Evolutionary conservation across 2,797 vertebrate genomes (phyloP), one percentile per base, ranked within the genome.

Genomic region (Cephalopachus bancanus): DNA sequence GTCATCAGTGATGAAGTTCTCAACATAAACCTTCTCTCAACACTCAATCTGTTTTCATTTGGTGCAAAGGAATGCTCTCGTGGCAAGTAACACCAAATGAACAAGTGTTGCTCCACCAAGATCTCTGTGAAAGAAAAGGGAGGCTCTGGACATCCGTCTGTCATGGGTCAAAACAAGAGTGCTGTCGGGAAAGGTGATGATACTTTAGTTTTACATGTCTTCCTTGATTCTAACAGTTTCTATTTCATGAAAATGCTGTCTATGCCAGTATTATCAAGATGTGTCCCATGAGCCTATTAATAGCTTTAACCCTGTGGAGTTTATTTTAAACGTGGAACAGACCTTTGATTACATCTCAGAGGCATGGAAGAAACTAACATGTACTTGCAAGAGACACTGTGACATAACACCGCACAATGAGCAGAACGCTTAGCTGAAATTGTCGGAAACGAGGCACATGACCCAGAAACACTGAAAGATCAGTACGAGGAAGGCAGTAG

Each of bases 401-500:
- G 65, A 83, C 22, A 28, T 69, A 60, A 55, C 12, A 51, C 30
- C 74, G n/a, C 57, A 62, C 16, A 94, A 3, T 51, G 28, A 94
- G 74, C 49, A 67, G 89, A 28, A 60, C 37, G 95, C 89, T 69
- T 14, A 37, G 97, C 51, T 15, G 49, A 78, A 33, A 72, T 12
- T 11, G 10, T 26, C 89, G 97, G 49, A 33, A 84, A 92, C 75
- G 96, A 90, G 81, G 96, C 98, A 98, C 96, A 97, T 83, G 93
- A 90, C 91, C 87, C 90, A 22, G 80, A 79, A 89, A 87, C 94
- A 96, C 5, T 71, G 78, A 83, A 94, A 53, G 89, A 72, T 57
- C 75, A 24, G 87, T 65, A 81, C 89, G 65, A n/a, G 85, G 97
- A 97, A 96, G 33, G 98, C 97, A 97, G 98, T 86, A 65, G 97